Evolutionary conservation across 2,797 vertebrate genomes (phyloP).

Genomic region (Gymnothorax reevesii): DNA sequence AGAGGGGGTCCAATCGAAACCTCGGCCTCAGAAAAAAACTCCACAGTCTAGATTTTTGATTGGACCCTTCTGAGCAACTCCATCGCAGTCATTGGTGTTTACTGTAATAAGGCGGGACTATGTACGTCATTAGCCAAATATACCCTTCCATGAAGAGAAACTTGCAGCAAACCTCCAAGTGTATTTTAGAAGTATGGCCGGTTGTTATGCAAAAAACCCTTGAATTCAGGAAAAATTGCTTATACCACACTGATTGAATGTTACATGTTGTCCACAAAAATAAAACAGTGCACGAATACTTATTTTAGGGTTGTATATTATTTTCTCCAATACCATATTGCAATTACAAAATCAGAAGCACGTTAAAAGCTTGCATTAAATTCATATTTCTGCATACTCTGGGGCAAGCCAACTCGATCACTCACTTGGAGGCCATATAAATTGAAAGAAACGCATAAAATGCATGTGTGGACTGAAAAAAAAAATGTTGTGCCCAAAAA

Average conservation of each 20-base stretch:
- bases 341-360: not conserved
- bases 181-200: not conserved
- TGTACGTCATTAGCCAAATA: not conserved
- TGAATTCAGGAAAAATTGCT: not conserved
- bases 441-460: not conserved
- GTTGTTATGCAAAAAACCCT: not conserved
- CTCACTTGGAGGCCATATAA: not conserved
- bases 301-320: not conserved
- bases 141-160: not conserved
- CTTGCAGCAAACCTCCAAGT: not conserved
- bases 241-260: not conserved
- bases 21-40: not conserved
- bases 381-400: not conserved
- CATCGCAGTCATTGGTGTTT: not conserved
- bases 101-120: not conserved
- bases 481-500: not conserved
- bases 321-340: not conserved
- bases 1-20: not conserved
- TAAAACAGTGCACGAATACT: not conserved
- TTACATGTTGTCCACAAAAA: not conserved
- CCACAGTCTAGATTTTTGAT: not conserved
- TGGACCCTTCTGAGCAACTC: not conserved
- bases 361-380: conserved; percentile 3
- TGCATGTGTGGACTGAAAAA: not conserved
- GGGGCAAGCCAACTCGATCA: not conserved